A percentile compares a stretch with the other conserved stretches of the same genome.
Evolutionary conservation across 30 jellyfish, hydroid and myxozoan genomes (phyloP).

Genomic region (Turritopsis rubra): DNA sequence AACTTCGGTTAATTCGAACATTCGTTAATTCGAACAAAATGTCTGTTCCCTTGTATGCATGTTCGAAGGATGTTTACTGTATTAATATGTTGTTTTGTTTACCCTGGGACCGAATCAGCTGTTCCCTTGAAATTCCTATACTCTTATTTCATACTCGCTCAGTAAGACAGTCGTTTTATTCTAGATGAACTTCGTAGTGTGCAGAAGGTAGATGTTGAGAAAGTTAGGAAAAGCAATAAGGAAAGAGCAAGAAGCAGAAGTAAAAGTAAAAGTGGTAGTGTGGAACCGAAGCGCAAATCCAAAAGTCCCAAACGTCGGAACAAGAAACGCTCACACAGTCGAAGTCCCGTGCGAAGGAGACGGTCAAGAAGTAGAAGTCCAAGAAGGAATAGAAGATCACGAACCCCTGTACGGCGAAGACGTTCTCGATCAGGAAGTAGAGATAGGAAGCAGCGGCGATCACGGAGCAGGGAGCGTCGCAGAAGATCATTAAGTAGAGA

Average conservation of each 20-base stretch:
- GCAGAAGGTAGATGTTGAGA: not conserved
- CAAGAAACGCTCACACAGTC: conserved; percentile 20
- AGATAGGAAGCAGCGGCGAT: conserved; percentile 31
- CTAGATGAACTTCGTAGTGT: not conserved
- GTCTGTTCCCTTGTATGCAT: no score
- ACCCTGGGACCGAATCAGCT: no score
- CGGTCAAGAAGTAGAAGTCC: conserved; percentile 34
- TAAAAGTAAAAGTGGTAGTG: conserved; percentile 38
- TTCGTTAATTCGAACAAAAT: no score
- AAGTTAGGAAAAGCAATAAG: not conserved
- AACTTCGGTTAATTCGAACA: no score
- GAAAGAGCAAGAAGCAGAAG: not conserved
- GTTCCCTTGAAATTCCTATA: no score
- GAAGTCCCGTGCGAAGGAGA: conserved; percentile 18
- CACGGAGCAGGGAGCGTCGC: conserved; percentile 27
- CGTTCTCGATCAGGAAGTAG: conserved; percentile 26
- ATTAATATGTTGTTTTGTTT: no score
- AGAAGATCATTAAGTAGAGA: conserved; percentile 34
- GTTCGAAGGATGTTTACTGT: no score
- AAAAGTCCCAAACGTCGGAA: conserved; percentile 9
- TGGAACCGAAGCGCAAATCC: conserved; percentile 35
- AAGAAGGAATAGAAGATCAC: conserved; percentile 13
- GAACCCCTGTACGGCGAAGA: conserved; percentile 17
- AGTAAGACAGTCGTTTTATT: no score
- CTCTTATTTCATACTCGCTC: no score